Conservation (phyloP, 2,113 vertebrate species). For the Merops nubicus region DNA sequence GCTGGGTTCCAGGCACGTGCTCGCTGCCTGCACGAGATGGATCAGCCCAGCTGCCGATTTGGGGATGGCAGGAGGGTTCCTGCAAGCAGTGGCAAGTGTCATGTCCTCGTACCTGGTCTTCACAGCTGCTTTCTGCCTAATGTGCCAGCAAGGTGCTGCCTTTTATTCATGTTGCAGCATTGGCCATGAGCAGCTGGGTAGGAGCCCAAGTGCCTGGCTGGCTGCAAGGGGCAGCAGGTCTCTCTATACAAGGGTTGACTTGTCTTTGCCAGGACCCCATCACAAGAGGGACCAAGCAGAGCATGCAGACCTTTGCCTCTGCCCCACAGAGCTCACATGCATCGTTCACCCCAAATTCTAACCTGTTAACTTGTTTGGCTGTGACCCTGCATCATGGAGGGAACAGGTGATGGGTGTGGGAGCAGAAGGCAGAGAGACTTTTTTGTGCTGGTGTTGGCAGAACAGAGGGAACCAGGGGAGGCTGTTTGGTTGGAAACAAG, state of each 20-base stretch:
- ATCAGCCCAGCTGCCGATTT: rapidly evolving
- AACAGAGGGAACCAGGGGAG: not conserved
- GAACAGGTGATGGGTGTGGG: not conserved
- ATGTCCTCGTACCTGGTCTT: not conserved
- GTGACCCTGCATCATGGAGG: rapidly evolving
- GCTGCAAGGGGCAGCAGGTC: not conserved
- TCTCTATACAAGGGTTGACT: rapidly evolving
- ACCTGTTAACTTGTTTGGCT: rapidly evolving
- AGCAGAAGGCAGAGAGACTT: not conserved
- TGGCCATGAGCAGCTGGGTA: rapidly evolving
- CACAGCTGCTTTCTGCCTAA: not conserved
- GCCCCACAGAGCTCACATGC: not conserved
- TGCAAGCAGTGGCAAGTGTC: not conserved
- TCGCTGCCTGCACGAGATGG: rapidly evolving
- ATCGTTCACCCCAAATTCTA: not conserved
- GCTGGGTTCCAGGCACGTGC: not conserved
- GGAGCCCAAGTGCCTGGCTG: not conserved
- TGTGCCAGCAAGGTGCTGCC: not conserved
- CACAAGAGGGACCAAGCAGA: rapidly evolving
- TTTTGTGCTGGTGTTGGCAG: not conserved
- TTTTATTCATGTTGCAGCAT: not conserved
- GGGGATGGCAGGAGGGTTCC: not conserved
- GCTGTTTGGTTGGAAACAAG: not conserved
- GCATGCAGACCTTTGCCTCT: not conserved
- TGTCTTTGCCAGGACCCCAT: not conserved